Evolutionary conservation across 1,140 invertebrate species (phyloP).

Genomic region (Cydia amplana): DNA sequence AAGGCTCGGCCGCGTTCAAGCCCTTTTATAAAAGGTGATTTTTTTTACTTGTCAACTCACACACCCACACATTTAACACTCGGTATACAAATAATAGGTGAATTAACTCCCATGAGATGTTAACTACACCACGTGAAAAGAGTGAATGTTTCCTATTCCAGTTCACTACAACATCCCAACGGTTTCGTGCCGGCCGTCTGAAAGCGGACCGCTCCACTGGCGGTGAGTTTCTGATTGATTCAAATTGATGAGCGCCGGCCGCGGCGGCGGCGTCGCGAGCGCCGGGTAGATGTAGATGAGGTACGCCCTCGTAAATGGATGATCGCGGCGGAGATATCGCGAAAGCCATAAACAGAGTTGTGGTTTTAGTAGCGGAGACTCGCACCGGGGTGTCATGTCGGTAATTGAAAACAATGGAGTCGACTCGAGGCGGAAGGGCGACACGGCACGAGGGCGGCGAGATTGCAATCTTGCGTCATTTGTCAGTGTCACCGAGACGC

Average conservation of each 20-base stretch:
- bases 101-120: slow-evolving; percentile 28
- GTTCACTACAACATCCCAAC: slow-evolving; percentile 54
- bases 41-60: slow-evolving; percentile 27
- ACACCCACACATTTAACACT: slow-evolving; percentile 24
- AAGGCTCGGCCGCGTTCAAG: slow-evolving; percentile 88
- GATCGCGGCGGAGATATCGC: slow-evolving; percentile 70
- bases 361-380: slow-evolving; percentile 61
- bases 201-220: slow-evolving; percentile 49
- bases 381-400: slow-evolving; percentile 70
- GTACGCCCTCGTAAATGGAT: slow-evolving; percentile 62
- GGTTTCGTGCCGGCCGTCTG: slow-evolving; percentile 61
- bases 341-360: slow-evolving; percentile 70
- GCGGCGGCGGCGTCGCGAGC: slow-evolving; percentile 42
- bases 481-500: slow-evolving; percentile 71
- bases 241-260: slow-evolving; percentile 47
- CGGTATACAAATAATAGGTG: slow-evolving; percentile 34
- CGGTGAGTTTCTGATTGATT: slow-evolving; percentile 64
- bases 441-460: slow-evolving; percentile 54
- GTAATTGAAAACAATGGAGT: slow-evolving; percentile 79
- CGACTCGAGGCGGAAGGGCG: slow-evolving; percentile 64
- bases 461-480: slow-evolving; percentile 77
- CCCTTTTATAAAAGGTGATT: slow-evolving; percentile 92
- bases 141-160: slow-evolving; percentile 63
- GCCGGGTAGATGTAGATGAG: slow-evolving; percentile 57
- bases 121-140: slow-evolving; percentile 54